Evolutionary conservation across 2,888 invertebrate genomes (phyloP).

Genomic region (Ferdinandea cuprea): DNA sequence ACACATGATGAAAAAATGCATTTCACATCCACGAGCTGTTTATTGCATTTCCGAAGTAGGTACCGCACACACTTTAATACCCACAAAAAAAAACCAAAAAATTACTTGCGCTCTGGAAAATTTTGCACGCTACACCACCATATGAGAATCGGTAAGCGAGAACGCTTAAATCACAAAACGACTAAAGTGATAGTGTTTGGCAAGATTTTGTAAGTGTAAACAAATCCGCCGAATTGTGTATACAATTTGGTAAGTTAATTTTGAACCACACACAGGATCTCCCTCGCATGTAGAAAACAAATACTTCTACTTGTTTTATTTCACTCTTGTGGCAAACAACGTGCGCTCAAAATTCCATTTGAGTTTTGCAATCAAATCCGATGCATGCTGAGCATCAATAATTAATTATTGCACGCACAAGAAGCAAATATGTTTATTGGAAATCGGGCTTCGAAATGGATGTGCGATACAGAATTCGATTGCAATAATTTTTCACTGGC

Average conservation of each 20-base stretch:
- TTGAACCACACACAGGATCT: conserved; percentile 22
- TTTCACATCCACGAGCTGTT: conserved; percentile 4
- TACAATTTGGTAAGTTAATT: conserved; percentile 37
- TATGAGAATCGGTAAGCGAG: neutral
- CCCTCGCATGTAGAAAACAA: neutral
- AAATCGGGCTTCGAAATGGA: conserved; percentile 34
- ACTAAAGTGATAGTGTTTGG: conserved; percentile 19
- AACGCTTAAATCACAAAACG: conserved; percentile 39
- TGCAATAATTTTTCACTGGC: conserved; percentile 52
- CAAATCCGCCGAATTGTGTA: conserved; percentile 39
- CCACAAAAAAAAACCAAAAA: no score
- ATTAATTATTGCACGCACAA: conserved; percentile 31
- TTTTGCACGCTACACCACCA: conserved; percentile 65
- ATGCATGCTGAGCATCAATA: conserved; percentile 45
- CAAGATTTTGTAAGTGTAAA: conserved; percentile 64
- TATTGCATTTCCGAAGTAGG: conserved; percentile 10
- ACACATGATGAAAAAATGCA: neutral
- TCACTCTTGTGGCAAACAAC: neutral
- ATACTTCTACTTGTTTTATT: neutral
- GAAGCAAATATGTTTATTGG: conserved; percentile 49
- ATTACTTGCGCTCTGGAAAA: conserved; percentile 24
- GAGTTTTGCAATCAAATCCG: conserved; percentile 41
- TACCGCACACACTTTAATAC: conserved; percentile 1
- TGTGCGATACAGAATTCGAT: conserved; percentile 29
- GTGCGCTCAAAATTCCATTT: neutral